A percentile compares a stretch with the other conserved stretches of the same genome.
phyloP scores from a whole-genome alignment of 2,113 vertebrate genomes.

The Tragelaphus scriptus region DNA sequence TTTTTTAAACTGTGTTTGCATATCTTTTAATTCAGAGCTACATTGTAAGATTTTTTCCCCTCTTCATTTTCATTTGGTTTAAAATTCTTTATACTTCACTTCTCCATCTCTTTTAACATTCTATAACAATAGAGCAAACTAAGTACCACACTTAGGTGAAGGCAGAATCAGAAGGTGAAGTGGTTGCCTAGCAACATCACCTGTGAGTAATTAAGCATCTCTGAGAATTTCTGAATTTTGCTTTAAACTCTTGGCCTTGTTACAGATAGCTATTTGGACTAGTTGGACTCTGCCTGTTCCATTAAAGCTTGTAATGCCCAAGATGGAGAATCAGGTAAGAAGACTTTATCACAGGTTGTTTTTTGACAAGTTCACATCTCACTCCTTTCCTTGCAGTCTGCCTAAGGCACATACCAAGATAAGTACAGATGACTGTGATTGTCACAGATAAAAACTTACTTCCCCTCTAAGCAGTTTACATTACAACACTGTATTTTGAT shows the following conservation, averaged over 20 bases:
- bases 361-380: not conserved
- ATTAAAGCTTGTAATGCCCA: not conserved
- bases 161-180: slow-evolving; percentile 51
- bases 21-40: not conserved
- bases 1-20: not conserved
- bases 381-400: not conserved
- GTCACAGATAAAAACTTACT: not conserved
- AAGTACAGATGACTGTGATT: not conserved
- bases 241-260: slow-evolving; percentile 51
- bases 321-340: not conserved
- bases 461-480: not conserved
- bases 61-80: not conserved
- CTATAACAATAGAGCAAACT: slow-evolving; percentile 44
- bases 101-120: slow-evolving; percentile 26
- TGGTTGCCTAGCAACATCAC: slow-evolving; percentile 72
- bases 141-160: slow-evolving; percentile 31
- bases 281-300: not conserved
- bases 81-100: not conserved
- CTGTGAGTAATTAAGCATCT: slow-evolving; percentile 68
- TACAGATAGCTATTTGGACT: slow-evolving; percentile 45
- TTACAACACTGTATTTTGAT: not conserved
- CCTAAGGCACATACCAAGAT: not conserved
- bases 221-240: slow-evolving; percentile 48
- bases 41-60: not conserved
- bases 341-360: not conserved